These are phyloP conservation scores for Drosophila meridionalis DNA, from an alignment of 2,888 invertebrate species.

Conservation along the genomic window DNA sequence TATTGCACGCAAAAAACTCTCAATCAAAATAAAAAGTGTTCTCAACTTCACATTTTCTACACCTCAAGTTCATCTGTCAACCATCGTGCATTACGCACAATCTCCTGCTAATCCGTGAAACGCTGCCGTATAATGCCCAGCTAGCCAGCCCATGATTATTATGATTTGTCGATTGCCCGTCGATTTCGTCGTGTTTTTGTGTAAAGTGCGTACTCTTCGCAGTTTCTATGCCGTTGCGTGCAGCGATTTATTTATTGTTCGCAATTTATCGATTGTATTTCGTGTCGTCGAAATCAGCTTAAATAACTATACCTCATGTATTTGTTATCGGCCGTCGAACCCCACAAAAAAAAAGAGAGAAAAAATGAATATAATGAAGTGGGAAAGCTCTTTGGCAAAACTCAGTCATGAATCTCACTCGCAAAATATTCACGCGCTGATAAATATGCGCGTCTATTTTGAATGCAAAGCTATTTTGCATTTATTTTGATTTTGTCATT, in stretches of 20 bases:
- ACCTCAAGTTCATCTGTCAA: background rate
- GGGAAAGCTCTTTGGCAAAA: conserved; percentile 4
- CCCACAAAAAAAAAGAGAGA: background rate
- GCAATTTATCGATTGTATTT: conserved; percentile 40
- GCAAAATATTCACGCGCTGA: conserved; percentile 32
- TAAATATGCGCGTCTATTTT: conserved; percentile 29
- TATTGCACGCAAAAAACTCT: background rate
- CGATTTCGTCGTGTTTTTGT: conserved; percentile 4
- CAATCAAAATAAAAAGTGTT: background rate
- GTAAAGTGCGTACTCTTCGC: conserved; percentile 6
- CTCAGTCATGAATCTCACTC: conserved; percentile 28
- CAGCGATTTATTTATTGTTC: conserved; percentile 66
- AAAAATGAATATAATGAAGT: background rate
- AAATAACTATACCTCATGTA: conserved; percentile 46
- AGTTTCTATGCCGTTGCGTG: conserved; percentile 31
- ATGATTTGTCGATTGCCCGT: conserved; percentile 67
- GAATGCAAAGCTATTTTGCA: conserved; percentile 47
- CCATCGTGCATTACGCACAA: conserved; percentile 28
- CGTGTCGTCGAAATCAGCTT: conserved; percentile 42
- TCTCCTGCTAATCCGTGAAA: conserved; percentile 6
- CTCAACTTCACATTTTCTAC: background rate
- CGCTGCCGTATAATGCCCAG: conserved; percentile 7
- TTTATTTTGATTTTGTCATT: conserved; percentile 61
- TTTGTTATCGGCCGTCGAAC: conserved; percentile 47
- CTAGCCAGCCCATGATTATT: conserved; percentile 60